phyloP scores from a whole-genome alignment of 2,888 invertebrate genomes.

The Melangyna quadrimaculata region DNA sequence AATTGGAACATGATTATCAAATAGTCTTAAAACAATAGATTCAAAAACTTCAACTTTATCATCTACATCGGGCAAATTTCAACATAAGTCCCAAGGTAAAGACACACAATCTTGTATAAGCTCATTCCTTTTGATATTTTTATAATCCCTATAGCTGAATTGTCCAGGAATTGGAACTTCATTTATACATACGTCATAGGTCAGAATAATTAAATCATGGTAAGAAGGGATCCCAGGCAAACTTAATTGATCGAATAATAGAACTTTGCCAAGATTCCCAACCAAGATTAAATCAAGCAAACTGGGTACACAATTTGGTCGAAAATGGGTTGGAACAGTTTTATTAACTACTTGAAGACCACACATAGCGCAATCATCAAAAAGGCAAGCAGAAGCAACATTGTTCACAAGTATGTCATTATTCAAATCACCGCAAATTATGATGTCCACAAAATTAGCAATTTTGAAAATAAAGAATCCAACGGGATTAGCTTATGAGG shows the following conservation, averaged over 20 bases:
- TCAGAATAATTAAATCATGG: neutral
- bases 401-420: neutral
- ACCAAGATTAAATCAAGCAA: neutral
- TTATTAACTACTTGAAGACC: neutral
- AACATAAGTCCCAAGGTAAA: neutral
- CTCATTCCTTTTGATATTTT: neutral
- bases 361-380: neutral
- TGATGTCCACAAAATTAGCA: neutral
- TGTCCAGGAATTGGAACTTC: neutral
- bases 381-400: neutral
- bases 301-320: neutral
- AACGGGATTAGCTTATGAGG: neutral
- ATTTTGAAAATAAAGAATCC: neutral
- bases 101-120: neutral
- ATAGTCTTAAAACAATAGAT: neutral
- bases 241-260: neutral
- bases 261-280: neutral
- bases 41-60: neutral
- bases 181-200: neutral
- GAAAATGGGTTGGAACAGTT: neutral
- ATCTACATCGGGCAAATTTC: neutral
- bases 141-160: slow-evolving; percentile 5
- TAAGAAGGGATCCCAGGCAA: slow-evolving; percentile 4
- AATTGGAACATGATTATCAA: neutral
- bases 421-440: neutral